Percentiles rank a stretch among this genome's conserved stretches.
Conservation (phyloP, 1,140 invertebrate species). For the Gyrodactylus bullatarudis region DNA sequence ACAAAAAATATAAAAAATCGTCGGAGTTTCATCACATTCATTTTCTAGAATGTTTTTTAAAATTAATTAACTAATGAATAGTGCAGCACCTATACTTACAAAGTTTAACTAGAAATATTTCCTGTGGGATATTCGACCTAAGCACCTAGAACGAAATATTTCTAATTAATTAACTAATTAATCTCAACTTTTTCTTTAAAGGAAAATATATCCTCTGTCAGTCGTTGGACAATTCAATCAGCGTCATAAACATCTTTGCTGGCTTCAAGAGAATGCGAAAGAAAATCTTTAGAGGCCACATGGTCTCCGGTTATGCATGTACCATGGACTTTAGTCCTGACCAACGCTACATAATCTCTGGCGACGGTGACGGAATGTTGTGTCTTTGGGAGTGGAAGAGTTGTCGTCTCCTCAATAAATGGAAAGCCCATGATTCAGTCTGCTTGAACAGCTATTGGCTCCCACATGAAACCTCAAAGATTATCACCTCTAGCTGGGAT, state of each 20-base stretch:
- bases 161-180: too few species aligned
- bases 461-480: conserved; percentile 80
- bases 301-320: conserved; percentile 92
- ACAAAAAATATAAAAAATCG: too few species aligned
- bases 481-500: conserved; percentile 88
- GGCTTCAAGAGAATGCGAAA: conserved; percentile 84
- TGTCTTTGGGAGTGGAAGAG: conserved; percentile 99
- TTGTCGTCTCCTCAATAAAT: conserved; percentile 78
- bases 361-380: conserved; percentile 94
- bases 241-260: conserved; percentile 82
- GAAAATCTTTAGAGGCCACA: conserved; percentile 85
- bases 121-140: too few species aligned
- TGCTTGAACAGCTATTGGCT: conserved; percentile 82
- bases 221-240: conserved; percentile 93
- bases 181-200: conserved; percentile 14
- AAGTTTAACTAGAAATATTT: too few species aligned
- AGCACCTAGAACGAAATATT: too few species aligned
- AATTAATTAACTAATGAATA: too few species aligned
- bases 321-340: conserved; percentile 84
- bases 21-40: too few species aligned
- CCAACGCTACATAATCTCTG: conserved; percentile 89
- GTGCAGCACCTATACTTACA: too few species aligned
- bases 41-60: too few species aligned
- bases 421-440: conserved; percentile 90
- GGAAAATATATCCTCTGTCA: conserved; percentile 87